Percentiles rank a stretch among this genome's conserved stretches.
These are phyloP conservation scores for Venturia canescens DNA, from an alignment of 1,140 invertebrate genomes.

Conservation along the genomic window DNA sequence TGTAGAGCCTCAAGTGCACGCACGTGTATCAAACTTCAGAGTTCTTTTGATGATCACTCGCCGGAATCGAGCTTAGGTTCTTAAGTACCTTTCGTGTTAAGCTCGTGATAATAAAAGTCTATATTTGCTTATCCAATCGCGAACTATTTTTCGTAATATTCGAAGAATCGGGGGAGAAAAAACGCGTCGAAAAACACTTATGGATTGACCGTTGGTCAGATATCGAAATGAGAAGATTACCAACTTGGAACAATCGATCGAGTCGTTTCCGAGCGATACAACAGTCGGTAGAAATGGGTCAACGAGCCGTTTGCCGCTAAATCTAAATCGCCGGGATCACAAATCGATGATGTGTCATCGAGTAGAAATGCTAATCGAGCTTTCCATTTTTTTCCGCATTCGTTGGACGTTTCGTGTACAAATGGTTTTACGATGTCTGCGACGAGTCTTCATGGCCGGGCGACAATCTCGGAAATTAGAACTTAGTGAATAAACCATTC, in stretches of 20 bases:
- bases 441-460: too few species aligned
- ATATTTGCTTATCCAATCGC: not conserved
- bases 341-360: not conserved
- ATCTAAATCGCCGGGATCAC: not conserved
- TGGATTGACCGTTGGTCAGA: constrained; percentile 15
- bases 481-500: too few species aligned
- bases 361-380: not conserved
- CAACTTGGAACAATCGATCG: constrained; percentile 6
- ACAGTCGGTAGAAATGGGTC: constrained; percentile 12
- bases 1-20: not conserved
- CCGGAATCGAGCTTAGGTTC: not conserved
- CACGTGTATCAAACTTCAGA: constrained; percentile 46
- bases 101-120: constrained; percentile 1
- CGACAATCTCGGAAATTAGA: too few species aligned
- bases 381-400: too few species aligned
- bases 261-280: constrained; percentile 8
- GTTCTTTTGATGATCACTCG: not conserved
- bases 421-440: too few species aligned
- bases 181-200: not conserved
- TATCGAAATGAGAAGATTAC: constrained; percentile 1
- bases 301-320: not conserved
- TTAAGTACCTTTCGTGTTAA: not conserved
- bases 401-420: too few species aligned
- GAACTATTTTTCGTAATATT: not conserved
- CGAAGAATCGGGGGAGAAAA: not conserved